Percentiles rank a stretch among this genome's conserved stretches.
Conservation (phyloP, 30 jellyfish, hydroid and myxozoan species). For the Cassiopea andromeda region DNA sequence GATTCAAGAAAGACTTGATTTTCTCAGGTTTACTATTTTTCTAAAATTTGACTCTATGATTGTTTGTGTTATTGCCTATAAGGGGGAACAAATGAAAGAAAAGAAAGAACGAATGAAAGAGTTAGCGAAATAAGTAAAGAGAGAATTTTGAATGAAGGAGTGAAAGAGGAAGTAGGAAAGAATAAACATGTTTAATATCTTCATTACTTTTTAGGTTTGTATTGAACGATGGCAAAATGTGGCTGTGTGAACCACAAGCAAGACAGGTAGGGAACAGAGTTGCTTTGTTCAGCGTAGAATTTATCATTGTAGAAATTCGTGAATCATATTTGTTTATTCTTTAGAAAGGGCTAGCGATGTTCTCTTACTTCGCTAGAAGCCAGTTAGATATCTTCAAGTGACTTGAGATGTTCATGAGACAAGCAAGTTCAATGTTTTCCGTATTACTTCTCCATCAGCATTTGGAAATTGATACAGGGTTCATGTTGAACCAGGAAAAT, state of each 20-base stretch:
- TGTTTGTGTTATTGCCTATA: no score
- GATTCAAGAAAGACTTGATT: conserved; percentile 89
- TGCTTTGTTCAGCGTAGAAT: not conserved
- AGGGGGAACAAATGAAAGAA: not conserved
- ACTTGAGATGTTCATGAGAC: no score
- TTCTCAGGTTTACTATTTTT: conserved; percentile 71
- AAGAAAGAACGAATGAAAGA: not conserved
- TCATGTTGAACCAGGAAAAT: no score
- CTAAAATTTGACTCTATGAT: not conserved
- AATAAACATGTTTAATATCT: no score
- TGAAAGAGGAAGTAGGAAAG: not conserved
- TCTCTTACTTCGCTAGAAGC: not conserved
- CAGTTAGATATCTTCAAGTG: no score
- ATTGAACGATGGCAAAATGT: conserved; percentile 96
- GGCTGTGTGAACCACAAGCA: conserved; percentile 99
- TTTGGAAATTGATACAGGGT: no score
- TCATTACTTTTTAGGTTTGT: conserved; percentile 65
- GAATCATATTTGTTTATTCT: not conserved
- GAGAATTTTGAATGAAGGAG: not conserved
- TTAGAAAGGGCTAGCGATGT: not conserved
- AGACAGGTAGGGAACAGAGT: conserved; percentile 71
- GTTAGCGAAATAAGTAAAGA: not conserved
- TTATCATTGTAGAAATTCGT: not conserved
- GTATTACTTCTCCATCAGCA: no score
- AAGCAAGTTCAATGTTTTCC: no score